phyloP scores from a whole-genome alignment of 2,888 invertebrate species.

The Drosophila sordidula region DNA sequence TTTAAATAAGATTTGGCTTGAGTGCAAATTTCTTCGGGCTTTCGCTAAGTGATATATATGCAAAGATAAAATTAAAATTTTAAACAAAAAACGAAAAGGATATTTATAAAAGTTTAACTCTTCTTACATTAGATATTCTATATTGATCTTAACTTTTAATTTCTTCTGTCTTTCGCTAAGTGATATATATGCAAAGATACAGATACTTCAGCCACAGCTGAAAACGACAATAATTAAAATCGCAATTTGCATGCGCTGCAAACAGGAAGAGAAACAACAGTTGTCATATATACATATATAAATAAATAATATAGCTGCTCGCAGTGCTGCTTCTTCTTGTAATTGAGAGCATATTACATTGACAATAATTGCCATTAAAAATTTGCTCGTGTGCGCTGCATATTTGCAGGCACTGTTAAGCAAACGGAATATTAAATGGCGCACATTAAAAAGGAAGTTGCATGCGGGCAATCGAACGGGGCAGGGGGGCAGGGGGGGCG shows the following conservation, averaged over 20 bases:
- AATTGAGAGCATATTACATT: slow-evolving; percentile 35
- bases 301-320: not conserved
- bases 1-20: no score
- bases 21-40: no score
- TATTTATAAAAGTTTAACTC: not conserved
- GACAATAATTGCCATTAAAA: slow-evolving; percentile 42
- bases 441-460: slow-evolving; percentile 72
- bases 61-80: not conserved
- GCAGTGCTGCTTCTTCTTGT: slow-evolving; percentile 11
- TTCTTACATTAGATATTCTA: no score
- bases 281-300: not conserved
- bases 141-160: no score
- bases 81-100: no score
- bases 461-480: slow-evolving; percentile 45
- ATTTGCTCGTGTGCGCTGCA: slow-evolving; percentile 19
- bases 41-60: no score
- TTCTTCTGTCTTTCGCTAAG: no score
- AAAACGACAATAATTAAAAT: not conserved
- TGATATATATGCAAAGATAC: not conserved
- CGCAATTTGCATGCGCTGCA: not conserved
- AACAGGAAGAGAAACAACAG: no score
- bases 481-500: no score
- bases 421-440: slow-evolving; percentile 46
- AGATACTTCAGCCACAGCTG: not conserved
- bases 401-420: slow-evolving; percentile 55